These are phyloP conservation scores for Pseudorasbora parva DNA, from an alignment of 2,113 vertebrate genomes.

Conservation along the genomic window DNA sequence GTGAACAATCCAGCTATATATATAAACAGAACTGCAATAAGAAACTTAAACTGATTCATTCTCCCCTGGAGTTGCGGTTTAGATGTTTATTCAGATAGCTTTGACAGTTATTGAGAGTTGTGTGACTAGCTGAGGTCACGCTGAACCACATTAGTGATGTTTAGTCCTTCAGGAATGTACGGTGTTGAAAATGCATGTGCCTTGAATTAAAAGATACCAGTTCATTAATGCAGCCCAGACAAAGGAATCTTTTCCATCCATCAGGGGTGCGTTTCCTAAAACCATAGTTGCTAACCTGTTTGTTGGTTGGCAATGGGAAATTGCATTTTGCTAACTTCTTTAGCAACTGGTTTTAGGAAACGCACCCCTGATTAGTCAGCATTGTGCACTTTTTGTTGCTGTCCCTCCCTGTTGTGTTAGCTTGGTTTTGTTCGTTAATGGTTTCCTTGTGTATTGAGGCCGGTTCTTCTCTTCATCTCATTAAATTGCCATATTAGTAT, in stretches of 20 bases:
- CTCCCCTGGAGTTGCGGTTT: conserved; percentile 12
- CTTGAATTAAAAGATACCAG: conserved; percentile 22
- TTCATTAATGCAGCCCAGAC: conserved; percentile 40
- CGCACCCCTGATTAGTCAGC: too few species aligned
- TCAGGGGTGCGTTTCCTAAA: too few species aligned
- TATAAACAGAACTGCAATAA: neutral
- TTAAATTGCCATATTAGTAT: neutral
- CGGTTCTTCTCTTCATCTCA: neutral
- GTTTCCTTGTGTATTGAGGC: neutral
- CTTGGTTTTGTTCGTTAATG: neutral
- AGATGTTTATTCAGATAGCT: neutral
- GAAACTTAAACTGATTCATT: conserved; percentile 4
- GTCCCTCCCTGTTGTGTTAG: neutral
- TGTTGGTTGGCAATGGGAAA: too few species aligned
- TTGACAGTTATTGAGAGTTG: conserved; percentile 24
- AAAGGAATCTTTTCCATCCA: neutral
- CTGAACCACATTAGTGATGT: conserved; percentile 26
- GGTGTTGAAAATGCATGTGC: neutral
- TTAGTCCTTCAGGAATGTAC: conserved; percentile 30
- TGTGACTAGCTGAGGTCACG: neutral
- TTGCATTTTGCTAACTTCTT: too few species aligned
- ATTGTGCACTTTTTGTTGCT: neutral
- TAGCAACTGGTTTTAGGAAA: too few species aligned
- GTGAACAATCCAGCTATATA: neutral
- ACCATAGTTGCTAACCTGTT: too few species aligned